Evolutionary conservation across 2,797 vertebrate genomes (phyloP).

Genomic region (Naso thynnoides): DNA sequence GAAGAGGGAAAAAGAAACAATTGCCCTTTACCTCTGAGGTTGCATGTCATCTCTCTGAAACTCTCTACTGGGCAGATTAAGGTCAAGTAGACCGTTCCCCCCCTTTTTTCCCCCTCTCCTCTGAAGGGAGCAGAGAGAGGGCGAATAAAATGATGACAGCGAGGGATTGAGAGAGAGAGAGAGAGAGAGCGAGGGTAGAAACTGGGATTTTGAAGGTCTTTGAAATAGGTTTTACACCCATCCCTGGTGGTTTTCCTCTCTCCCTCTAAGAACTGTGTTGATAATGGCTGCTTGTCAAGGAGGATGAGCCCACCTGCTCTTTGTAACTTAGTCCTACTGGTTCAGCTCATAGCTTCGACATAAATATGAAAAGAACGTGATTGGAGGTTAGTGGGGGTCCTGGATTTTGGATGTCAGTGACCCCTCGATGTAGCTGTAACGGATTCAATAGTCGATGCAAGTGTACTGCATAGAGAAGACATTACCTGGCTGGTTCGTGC

Average conservation of each 20-base stretch:
- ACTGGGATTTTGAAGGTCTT: constrained; percentile 81
- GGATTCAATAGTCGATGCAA: constrained; percentile 23
- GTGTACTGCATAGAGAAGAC: neutral
- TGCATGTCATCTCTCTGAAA: constrained; percentile 85
- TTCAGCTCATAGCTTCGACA: constrained; percentile 61
- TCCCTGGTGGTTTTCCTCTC: constrained; percentile 78
- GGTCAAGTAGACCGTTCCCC: constrained; percentile 83
- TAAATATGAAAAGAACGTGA: constrained; percentile 60
- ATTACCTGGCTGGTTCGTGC: neutral
- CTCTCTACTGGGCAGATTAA: constrained; percentile 86
- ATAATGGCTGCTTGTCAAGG: constrained; percentile 82
- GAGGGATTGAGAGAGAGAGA: constrained; percentile 65
- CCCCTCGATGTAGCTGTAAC: constrained; percentile 42
- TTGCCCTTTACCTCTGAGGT: constrained; percentile 87
- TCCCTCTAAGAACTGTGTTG: constrained; percentile 73
- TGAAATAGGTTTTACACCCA: constrained; percentile 82
- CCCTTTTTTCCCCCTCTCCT: constrained; percentile 47
- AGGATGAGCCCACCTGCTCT: constrained; percentile 79
- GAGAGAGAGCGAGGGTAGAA: constrained; percentile 61
- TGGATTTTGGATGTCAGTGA: constrained; percentile 46
- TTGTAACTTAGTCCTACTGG: constrained; percentile 64
- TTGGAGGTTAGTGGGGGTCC: constrained; percentile 47
- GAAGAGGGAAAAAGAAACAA: constrained; percentile 79
- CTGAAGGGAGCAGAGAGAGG: constrained; percentile 71
- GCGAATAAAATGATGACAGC: constrained; percentile 74